phyloP scores from a whole-genome alignment of 2,113 vertebrate genomes.

The Thamnophis sirtalis region DNA sequence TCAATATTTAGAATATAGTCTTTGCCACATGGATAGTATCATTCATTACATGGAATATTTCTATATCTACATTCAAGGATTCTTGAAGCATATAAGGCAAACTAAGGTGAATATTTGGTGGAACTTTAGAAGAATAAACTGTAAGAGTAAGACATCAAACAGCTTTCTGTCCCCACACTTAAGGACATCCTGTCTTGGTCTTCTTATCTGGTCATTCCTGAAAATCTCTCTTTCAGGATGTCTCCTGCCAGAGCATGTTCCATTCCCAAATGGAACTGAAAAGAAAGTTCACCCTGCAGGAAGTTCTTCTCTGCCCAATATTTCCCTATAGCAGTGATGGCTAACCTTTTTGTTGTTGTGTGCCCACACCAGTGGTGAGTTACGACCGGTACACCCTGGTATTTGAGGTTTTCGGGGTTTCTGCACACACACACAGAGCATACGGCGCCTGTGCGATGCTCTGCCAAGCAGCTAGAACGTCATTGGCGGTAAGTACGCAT shows the following conservation, averaged over 20 bases:
- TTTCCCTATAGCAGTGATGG: neutral
- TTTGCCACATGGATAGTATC: neutral
- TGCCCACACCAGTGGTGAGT: no score
- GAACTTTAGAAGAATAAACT: neutral
- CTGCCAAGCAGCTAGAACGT: no score
- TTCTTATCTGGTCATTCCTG: neutral
- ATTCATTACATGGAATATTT: neutral
- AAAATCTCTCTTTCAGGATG: neutral
- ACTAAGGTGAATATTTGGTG: neutral
- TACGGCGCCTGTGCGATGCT: no score
- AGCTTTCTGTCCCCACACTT: neutral
- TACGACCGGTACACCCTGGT: no score
- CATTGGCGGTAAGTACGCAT: no score
- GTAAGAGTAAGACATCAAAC: neutral
- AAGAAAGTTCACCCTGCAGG: neutral
- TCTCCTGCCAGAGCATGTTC: neutral
- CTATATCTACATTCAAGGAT: neutral
- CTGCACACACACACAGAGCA: no score
- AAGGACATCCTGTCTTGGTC: neutral
- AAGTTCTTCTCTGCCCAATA: neutral
- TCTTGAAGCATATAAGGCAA: neutral
- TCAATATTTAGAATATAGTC: neutral
- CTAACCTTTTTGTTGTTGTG: no score
- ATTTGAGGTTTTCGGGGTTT: no score
- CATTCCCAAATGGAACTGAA: neutral